phyloP scores from a whole-genome alignment of 2,888 invertebrate genomes.

The Hirtodrosophila histrioides region DNA sequence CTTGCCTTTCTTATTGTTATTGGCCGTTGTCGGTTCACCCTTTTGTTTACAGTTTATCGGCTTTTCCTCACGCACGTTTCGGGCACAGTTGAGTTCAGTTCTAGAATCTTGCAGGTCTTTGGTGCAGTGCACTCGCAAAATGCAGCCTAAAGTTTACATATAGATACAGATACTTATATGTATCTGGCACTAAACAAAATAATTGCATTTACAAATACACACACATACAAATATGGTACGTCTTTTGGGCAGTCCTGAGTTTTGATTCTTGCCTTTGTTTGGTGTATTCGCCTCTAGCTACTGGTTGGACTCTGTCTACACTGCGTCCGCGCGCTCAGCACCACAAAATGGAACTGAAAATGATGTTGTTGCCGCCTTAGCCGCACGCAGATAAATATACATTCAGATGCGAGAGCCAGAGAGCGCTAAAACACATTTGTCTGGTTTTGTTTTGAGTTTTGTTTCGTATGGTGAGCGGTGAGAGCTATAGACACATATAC shows the following conservation, averaged over 20 bases:
- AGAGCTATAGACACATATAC: slow-evolving; percentile 10
- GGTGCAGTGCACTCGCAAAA: not conserved
- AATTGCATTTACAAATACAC: slow-evolving; percentile 5
- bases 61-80: slow-evolving; percentile 24
- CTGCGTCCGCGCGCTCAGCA: slow-evolving; percentile 80
- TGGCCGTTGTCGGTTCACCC: slow-evolving; percentile 34
- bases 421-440: slow-evolving; percentile 20
- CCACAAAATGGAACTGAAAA: slow-evolving; percentile 68
- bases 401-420: slow-evolving; percentile 19
- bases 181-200: slow-evolving; percentile 14
- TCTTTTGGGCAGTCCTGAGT: slow-evolving; percentile 35
- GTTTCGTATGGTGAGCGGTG: slow-evolving; percentile 20
- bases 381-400: slow-evolving; percentile 53
- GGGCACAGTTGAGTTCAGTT: slow-evolving; percentile 7
- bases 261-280: slow-evolving; percentile 29
- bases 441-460: slow-evolving; percentile 52
- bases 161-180: not conserved
- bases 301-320: slow-evolving; percentile 30
- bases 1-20: slow-evolving; percentile 34
- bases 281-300: slow-evolving; percentile 15
- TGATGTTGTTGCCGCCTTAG: slow-evolving; percentile 57
- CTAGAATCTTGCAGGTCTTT: not conserved
- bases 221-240: slow-evolving; percentile 3
- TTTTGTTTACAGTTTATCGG: slow-evolving; percentile 48
- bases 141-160: slow-evolving; percentile 1